These are phyloP conservation scores for Nanorana parkeri DNA, from an alignment of 2,113 vertebrate species.

Conservation along the genomic window DNA sequence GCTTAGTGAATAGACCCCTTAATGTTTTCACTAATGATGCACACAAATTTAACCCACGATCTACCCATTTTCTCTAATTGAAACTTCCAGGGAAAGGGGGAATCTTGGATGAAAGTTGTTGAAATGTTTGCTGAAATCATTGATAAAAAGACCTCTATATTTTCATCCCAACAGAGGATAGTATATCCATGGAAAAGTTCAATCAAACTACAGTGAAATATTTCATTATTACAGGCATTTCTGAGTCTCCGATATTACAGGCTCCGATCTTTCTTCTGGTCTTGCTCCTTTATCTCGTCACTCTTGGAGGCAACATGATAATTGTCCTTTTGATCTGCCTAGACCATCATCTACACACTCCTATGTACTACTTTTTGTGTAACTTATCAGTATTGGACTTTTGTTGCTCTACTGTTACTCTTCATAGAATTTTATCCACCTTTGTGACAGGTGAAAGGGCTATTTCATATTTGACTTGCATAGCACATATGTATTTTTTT, in stretches of 20 bases:
- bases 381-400: not conserved
- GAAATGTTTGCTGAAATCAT: too few species aligned
- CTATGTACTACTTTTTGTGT: conserved; percentile 33
- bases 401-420: not conserved
- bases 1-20: too few species aligned
- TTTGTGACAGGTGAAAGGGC: not conserved
- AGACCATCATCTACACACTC: conserved; percentile 11
- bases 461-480: not conserved
- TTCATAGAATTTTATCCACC: not conserved
- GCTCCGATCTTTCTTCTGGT: conserved; percentile 10
- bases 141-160: not conserved
- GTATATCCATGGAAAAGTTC: not conserved
- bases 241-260: not conserved
- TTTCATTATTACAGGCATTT: conserved; percentile 28
- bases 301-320: conserved; percentile 58
- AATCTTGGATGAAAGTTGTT: too few species aligned
- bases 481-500: conserved; percentile 26
- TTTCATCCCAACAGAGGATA: not conserved
- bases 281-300: conserved; percentile 53
- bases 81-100: too few species aligned
- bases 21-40: too few species aligned
- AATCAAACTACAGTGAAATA: not conserved
- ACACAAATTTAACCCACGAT: too few species aligned
- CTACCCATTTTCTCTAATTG: too few species aligned
- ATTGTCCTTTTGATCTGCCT: conserved; percentile 58